Percentiles rank a stretch among this genome's conserved stretches.
These are phyloP conservation scores for Turritopsis rubra DNA, from an alignment of 30 jellyfish, hydroid and myxozoan genomes.

Conservation along the genomic window DNA sequence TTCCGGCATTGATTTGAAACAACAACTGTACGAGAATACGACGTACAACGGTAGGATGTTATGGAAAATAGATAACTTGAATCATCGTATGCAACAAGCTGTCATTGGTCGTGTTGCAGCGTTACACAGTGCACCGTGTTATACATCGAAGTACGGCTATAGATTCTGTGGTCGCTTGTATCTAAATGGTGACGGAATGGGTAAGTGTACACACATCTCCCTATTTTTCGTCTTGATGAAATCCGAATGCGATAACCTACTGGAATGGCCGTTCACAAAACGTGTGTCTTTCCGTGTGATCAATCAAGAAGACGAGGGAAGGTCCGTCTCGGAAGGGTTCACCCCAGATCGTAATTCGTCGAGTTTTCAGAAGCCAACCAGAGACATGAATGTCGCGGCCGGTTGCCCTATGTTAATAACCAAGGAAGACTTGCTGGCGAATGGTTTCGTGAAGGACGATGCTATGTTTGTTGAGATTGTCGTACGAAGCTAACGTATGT, in stretches of 20 bases:
- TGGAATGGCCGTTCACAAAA: constrained; percentile 75
- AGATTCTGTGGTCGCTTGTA: constrained; percentile 76
- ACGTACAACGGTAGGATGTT: constrained; percentile 50
- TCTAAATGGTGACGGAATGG: constrained; percentile 89
- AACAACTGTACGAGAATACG: constrained; percentile 56
- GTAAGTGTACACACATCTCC: constrained; percentile 65
- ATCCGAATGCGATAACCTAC: constrained; percentile 70
- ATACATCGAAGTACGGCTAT: constrained; percentile 71
- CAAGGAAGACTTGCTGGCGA: constrained; percentile 34
- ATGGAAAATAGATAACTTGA: constrained; percentile 65
- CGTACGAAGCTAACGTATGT: no score
- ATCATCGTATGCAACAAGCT: constrained; percentile 55
- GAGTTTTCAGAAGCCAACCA: constrained; percentile 72
- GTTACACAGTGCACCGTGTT: constrained; percentile 86
- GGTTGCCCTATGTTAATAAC: constrained; percentile 65
- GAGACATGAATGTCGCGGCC: constrained; percentile 73
- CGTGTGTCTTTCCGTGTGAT: constrained; percentile 43
- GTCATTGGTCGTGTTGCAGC: constrained; percentile 71
- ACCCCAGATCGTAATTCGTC: constrained; percentile 73
- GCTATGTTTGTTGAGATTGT: constrained; percentile 45
- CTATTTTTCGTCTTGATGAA: constrained; percentile 75
- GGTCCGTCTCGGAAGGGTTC: constrained; percentile 41
- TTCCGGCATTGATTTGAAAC: constrained; percentile 52
- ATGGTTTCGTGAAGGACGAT: constrained; percentile 34
- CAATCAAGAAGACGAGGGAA: constrained; percentile 20